phyloP scores from a whole-genome alignment of 23 tunicate genomes.

The Pegea sp. region DNA sequence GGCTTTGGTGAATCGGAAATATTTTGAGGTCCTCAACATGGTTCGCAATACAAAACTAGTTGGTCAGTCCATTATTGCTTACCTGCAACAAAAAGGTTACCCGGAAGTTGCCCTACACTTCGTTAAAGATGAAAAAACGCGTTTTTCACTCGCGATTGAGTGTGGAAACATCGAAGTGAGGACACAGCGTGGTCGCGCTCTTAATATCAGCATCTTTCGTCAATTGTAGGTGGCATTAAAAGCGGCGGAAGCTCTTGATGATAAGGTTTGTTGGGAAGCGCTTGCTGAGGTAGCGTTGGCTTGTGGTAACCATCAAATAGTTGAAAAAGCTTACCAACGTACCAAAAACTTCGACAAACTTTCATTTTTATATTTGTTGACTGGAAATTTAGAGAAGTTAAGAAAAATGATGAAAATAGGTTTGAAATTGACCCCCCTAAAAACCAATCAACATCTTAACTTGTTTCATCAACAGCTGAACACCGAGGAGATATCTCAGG shows the following conservation, averaged over 20 bases:
- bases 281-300: slow-evolving; percentile 86
- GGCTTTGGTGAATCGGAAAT: slow-evolving; percentile 86
- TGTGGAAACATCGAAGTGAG: slow-evolving; percentile 93
- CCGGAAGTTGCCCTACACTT: slow-evolving; percentile 98
- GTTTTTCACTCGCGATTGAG: slow-evolving; percentile 78
- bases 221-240: slow-evolving; percentile 80
- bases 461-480: slow-evolving; percentile 34
- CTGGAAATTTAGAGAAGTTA: slow-evolving; percentile 84
- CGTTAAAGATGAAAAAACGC: slow-evolving; percentile 92
- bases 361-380: slow-evolving; percentile 75
- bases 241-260: slow-evolving; percentile 88
- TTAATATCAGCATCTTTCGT: too few species aligned
- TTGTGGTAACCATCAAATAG: slow-evolving; percentile 84
- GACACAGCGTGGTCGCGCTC: too few species aligned
- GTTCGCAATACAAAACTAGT: slow-evolving; percentile 93
- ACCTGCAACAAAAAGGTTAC: slow-evolving; percentile 97
- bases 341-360: slow-evolving; percentile 95
- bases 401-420: slow-evolving; percentile 98
- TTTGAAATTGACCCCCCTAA: slow-evolving; percentile 3
- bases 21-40: slow-evolving; percentile 94
- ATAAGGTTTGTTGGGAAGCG: slow-evolving; percentile 97
- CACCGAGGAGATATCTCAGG: slow-evolving; percentile 89
- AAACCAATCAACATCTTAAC: too few species aligned
- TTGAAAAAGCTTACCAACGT: slow-evolving; percentile 87
- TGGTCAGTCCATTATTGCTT: slow-evolving; percentile 98